Conservation (phyloP, 2,888 invertebrate species). For the Dryomyza anilis region DNA sequence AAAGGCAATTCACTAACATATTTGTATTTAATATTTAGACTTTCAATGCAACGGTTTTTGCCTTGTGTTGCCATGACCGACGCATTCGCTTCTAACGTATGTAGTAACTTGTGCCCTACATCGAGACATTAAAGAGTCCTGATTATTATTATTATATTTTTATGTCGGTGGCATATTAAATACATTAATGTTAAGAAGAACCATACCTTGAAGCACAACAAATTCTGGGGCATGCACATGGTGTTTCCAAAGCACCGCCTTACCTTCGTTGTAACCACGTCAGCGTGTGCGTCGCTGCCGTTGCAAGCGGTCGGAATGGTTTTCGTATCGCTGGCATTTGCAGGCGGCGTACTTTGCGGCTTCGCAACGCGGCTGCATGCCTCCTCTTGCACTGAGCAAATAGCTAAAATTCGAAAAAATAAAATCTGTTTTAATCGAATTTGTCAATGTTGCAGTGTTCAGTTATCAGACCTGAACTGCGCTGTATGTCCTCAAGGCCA, state of each 20-base stretch:
- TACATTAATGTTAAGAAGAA: slow-evolving; percentile 61
- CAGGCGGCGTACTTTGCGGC: slow-evolving; percentile 13
- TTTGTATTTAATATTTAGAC: slow-evolving; percentile 55
- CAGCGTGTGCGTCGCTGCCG: slow-evolving; percentile 50
- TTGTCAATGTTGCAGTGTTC: too few relatives aligned
- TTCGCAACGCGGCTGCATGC: slow-evolving; percentile 29
- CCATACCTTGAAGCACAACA: slow-evolving; percentile 85
- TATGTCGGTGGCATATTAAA: slow-evolving; percentile 58
- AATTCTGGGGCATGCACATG: slow-evolving; percentile 82
- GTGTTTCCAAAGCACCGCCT: slow-evolving; percentile 72
- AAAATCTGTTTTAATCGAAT: too few relatives aligned
- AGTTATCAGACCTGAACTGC: slow-evolving; percentile 59
- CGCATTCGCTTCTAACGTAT: background rate
- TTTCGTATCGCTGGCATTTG: slow-evolving; percentile 31
- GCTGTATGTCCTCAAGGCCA: slow-evolving; percentile 60
- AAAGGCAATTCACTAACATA: slow-evolving; percentile 52
- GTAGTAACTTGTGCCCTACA: background rate
- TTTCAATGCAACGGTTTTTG: background rate
- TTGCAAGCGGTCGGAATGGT: too few relatives aligned
- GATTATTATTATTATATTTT: background rate
- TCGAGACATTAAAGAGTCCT: background rate
- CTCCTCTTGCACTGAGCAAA: background rate
- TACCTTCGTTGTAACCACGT: slow-evolving; percentile 65
- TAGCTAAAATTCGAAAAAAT: background rate
- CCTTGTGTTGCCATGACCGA: background rate